Evolutionary conservation across 2,888 invertebrate species (phyloP).

Genomic region (Pimpla rufipes): DNA sequence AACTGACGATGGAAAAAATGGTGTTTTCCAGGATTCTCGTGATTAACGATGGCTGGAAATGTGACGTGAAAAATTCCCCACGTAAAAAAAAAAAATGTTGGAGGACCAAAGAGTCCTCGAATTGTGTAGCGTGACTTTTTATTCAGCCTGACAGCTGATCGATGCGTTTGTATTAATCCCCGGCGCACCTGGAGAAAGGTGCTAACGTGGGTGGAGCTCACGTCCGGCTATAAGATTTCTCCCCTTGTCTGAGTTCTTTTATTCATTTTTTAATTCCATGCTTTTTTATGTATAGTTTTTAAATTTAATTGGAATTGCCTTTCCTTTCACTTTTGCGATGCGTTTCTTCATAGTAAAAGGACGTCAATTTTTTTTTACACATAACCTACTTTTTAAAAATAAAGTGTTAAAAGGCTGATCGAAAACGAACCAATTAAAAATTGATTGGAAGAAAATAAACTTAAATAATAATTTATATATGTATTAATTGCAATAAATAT

Average conservation of each 20-base stretch:
- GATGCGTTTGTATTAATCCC: slow-evolving; percentile 73
- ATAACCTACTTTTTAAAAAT: no score
- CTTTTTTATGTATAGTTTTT: slow-evolving; percentile 12
- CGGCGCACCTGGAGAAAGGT: slow-evolving; percentile 67
- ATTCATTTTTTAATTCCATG: slow-evolving; percentile 17
- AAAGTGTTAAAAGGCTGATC: no score
- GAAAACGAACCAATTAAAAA: no score
- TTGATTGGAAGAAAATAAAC: no score
- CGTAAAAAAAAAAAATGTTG: not conserved
- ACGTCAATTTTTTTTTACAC: no score
- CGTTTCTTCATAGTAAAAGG: no score
- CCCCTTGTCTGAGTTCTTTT: slow-evolving; percentile 1
- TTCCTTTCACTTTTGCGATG: not conserved
- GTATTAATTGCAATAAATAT: no score
- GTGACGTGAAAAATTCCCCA: not conserved
- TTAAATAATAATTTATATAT: no score
- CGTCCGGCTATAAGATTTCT: not conserved
- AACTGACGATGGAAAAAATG: not conserved
- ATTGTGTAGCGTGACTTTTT: not conserved
- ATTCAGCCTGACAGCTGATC: slow-evolving; percentile 65
- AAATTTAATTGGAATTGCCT: not conserved
- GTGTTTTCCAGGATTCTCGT: not conserved
- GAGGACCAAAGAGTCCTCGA: not conserved
- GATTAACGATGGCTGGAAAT: not conserved
- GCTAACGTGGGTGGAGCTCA: not conserved